A percentile compares a stretch with the other conserved stretches of the same genome.
phyloP scores from a whole-genome alignment of 2,113 vertebrate species.

The Carassius carassius region DNA sequence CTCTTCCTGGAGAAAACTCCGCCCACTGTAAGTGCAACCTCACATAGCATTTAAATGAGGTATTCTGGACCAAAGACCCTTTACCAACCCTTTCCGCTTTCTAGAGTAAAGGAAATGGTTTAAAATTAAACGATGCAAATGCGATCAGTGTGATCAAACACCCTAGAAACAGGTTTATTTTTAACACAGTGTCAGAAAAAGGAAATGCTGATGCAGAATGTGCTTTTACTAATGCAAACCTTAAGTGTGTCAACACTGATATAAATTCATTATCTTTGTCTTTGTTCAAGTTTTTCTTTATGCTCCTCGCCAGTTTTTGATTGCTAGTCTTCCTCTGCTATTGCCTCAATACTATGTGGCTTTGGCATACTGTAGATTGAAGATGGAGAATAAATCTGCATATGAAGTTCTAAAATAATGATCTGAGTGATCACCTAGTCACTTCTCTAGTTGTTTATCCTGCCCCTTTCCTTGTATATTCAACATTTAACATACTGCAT shows the following conservation, averaged over 20 bases:
- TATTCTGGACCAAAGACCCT: not conserved
- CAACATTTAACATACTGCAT: not conserved
- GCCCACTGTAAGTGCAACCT: constrained; percentile 82
- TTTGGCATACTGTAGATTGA: not conserved
- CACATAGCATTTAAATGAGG: not conserved
- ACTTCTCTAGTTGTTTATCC: not conserved
- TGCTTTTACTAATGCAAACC: not conserved
- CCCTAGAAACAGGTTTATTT: not conserved
- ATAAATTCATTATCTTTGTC: not conserved
- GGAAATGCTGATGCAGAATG: not conserved
- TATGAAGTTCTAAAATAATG: not conserved
- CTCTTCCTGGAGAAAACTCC: constrained; percentile 92
- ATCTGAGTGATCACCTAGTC: not conserved
- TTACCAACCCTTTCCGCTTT: not conserved
- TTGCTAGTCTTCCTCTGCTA: not conserved
- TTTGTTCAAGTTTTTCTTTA: not conserved
- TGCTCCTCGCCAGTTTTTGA: not conserved
- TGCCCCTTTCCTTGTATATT: not conserved
- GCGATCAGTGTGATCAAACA: not conserved
- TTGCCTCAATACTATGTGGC: not conserved
- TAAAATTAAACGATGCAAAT: not conserved
- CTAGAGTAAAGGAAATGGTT: not conserved
- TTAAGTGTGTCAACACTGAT: not conserved
- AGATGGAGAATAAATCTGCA: not conserved
- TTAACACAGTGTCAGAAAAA: not conserved